These are phyloP conservation scores for Amblyornis subalaris DNA, from an alignment of 2,113 vertebrate genomes.

Conservation along the genomic window DNA sequence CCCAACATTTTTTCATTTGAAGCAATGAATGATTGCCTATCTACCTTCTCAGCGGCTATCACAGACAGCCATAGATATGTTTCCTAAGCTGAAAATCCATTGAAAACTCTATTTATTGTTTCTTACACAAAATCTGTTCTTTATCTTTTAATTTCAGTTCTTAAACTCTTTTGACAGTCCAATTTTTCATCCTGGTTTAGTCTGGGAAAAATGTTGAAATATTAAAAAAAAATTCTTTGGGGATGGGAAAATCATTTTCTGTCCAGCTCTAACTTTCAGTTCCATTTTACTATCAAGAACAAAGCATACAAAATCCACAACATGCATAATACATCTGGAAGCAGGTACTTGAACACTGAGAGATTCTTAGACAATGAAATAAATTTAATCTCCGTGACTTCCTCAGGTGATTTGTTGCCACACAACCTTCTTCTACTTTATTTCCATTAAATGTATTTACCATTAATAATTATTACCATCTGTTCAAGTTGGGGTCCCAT, in stretches of 20 bases:
- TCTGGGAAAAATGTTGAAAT: slow-evolving; percentile 16
- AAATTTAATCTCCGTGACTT: slow-evolving; percentile 1
- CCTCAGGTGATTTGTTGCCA: slow-evolving; percentile 22
- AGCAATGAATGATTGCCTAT: not conserved
- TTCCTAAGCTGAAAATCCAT: not conserved
- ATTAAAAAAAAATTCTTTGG: not conserved
- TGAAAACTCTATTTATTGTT: slow-evolving; percentile 8
- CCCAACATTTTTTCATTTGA: not conserved
- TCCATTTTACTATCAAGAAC: not conserved
- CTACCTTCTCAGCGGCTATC: not conserved
- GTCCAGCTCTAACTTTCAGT: not conserved
- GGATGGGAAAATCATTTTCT: slow-evolving; percentile 15
- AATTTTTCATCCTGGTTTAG: slow-evolving; percentile 38
- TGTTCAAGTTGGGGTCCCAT: not conserved
- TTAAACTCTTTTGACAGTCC: slow-evolving; percentile 19
- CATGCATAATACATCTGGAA: slow-evolving; percentile 18
- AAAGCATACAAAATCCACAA: not conserved
- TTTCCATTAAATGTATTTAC: slow-evolving; percentile 1
- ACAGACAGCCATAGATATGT: not conserved
- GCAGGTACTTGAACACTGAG: not conserved
- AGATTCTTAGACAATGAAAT: not conserved
- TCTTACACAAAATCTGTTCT: slow-evolving; percentile 25
- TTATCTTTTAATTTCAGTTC: slow-evolving; percentile 14
- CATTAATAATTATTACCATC: slow-evolving; percentile 18
- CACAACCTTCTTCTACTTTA: not conserved